Evolutionary conservation across 2,797 vertebrate species (phyloP).

Genomic region (Cetoscarus ocellatus): DNA sequence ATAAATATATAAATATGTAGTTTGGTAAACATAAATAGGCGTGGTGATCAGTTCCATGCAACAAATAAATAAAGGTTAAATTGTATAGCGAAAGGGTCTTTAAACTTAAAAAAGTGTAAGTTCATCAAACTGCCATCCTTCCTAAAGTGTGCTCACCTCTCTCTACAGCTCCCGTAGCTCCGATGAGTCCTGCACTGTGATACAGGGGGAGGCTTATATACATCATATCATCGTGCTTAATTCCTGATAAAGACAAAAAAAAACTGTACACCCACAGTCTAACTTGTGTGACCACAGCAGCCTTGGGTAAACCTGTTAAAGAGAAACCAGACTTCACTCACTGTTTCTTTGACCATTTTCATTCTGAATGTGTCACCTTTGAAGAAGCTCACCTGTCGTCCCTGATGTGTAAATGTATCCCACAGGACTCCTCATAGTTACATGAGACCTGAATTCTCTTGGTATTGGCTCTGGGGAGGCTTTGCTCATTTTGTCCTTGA

Average conservation of each 20-base stretch:
- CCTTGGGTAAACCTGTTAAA: constrained; percentile 88
- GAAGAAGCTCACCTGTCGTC: constrained; percentile 87
- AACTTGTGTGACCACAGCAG: constrained; percentile 80
- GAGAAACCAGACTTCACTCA: background rate
- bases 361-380: background rate
- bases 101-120: too few relatives aligned
- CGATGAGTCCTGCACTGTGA: constrained; percentile 82
- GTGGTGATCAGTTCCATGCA: too few relatives aligned
- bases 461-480: constrained; percentile 82
- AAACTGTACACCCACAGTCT: constrained; percentile 62
- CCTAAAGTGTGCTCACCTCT: constrained; percentile 68
- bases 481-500: constrained; percentile 83
- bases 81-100: background rate
- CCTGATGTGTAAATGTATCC: constrained; percentile 93
- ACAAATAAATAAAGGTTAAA: too few relatives aligned
- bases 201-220: constrained; percentile 88
- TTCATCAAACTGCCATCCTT: too few relatives aligned
- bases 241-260: background rate
- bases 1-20: too few relatives aligned
- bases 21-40: too few relatives aligned
- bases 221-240: constrained; percentile 78
- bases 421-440: constrained; percentile 77
- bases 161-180: constrained; percentile 75
- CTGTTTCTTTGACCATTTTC: background rate
- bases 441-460: constrained; percentile 77